A percentile compares a stretch with the other conserved stretches of the same genome.
Evolutionary conservation across 2,113 vertebrate genomes (phyloP).

Genomic region (Shinisaurus crocodilurus): DNA sequence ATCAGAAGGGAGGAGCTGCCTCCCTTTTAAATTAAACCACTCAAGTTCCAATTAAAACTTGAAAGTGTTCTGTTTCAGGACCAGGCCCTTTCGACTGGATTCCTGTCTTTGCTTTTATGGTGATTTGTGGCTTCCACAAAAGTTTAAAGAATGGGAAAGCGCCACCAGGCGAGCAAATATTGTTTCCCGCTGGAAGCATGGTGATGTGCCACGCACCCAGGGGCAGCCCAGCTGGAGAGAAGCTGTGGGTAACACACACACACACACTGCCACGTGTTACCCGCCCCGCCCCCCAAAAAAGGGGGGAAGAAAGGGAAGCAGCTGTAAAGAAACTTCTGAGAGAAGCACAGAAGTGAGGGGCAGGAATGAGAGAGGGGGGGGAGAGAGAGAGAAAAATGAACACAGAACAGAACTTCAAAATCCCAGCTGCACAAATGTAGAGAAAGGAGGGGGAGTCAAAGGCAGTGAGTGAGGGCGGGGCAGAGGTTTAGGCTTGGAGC

Average conservation of each 20-base stretch:
- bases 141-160: not conserved
- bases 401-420: slow-evolving; percentile 20
- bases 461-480: not conserved
- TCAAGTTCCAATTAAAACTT: not conserved
- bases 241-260: not conserved
- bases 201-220: accelerated
- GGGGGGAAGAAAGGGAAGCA: slow-evolving; percentile 9
- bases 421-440: not conserved
- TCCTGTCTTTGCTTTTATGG: slow-evolving; percentile 3
- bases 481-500: too few species aligned
- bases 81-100: slow-evolving; percentile 19
- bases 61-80: not conserved
- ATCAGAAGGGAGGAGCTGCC: not conserved
- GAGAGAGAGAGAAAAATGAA: slow-evolving; percentile 31
- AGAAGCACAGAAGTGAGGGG: slow-evolving; percentile 1
- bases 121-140: slow-evolving; percentile 6
- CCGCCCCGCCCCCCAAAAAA: too few species aligned
- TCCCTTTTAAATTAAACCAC: not conserved
- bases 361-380: not conserved
- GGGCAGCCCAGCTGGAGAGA: slow-evolving; percentile 4
- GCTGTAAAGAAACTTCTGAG: slow-evolving; percentile 37
- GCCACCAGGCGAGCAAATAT: not conserved
- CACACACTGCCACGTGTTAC: slow-evolving; percentile 5
- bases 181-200: slow-evolving; percentile 16
- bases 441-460: not conserved